Conservation (phyloP, 1,140 invertebrate genomes). For the Drosophila santomea region DNA sequence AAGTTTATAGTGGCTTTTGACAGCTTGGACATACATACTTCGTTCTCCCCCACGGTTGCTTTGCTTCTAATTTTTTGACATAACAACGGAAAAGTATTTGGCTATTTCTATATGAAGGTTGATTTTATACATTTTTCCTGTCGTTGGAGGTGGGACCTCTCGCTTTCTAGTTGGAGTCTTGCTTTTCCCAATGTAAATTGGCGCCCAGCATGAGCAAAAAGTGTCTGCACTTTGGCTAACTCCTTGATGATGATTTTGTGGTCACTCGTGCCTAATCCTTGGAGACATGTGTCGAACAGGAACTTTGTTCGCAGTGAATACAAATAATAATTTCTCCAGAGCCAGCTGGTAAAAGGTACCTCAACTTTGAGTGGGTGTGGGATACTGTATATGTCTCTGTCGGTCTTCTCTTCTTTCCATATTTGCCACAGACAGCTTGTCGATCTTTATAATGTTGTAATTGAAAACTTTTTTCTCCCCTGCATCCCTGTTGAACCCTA, state of each 20-base stretch:
- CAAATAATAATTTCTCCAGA: constrained; percentile 79
- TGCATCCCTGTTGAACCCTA: constrained; percentile 25
- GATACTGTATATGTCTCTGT: constrained; percentile 26
- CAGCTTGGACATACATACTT: constrained; percentile 82
- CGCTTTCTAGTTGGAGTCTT: background rate
- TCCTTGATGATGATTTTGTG: constrained; percentile 83
- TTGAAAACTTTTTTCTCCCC: constrained; percentile 76
- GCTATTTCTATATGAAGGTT: constrained; percentile 48
- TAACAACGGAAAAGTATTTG: constrained; percentile 44
- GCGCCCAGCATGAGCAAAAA: constrained; percentile 10
- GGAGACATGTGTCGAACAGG: constrained; percentile 84
- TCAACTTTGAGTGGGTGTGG: background rate
- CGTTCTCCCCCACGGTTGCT: constrained; percentile 29
- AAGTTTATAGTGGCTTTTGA: constrained; percentile 85
- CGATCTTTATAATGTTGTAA: constrained; percentile 84
- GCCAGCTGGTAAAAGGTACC: constrained; percentile 2
- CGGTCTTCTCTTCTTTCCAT: constrained; percentile 48
- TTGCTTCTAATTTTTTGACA: constrained; percentile 26
- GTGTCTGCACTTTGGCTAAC: constrained; percentile 52
- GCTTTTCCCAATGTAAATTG: constrained; percentile 9
- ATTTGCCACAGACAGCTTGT: constrained; percentile 83
- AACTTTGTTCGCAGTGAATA: constrained; percentile 79
- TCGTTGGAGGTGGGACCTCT: background rate
- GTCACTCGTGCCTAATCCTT: constrained; percentile 84
- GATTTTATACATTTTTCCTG: constrained; percentile 27